A percentile compares a stretch with the other conserved stretches of the same genome.
phyloP scores from a whole-genome alignment of 2,113 vertebrate species.

The Butorides virescens region DNA sequence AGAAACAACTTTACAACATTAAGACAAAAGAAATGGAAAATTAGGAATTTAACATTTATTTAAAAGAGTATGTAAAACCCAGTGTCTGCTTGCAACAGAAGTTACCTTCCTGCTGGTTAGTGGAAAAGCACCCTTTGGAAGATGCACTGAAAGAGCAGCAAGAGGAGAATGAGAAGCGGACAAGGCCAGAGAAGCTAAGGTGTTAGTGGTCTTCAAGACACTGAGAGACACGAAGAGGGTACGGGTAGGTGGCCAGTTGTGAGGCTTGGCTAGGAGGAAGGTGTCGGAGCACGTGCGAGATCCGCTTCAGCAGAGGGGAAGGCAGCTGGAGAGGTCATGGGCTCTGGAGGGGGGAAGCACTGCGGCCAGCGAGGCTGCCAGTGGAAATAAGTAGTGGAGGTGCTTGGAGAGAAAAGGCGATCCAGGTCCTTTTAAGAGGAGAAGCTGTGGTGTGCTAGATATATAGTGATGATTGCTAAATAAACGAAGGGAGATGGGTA shows the following conservation, averaged over 20 bases:
- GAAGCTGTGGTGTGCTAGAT: neutral
- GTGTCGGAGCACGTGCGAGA: fast-evolving
- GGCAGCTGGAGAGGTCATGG: neutral
- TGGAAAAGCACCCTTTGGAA: neutral
- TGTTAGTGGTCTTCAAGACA: neutral
- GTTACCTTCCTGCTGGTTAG: neutral
- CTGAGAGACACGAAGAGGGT: neutral
- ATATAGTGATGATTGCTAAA: neutral
- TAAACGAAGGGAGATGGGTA: neutral
- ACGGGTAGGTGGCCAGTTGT: neutral
- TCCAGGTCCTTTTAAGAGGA: neutral
- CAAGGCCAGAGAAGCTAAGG: neutral
- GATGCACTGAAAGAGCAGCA: neutral
- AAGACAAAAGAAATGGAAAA: neutral
- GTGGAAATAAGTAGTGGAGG: neutral
- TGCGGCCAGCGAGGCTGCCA: neutral
- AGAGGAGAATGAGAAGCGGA: neutral
- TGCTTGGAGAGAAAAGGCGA: neutral
- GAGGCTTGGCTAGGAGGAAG: neutral
- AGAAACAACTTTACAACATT: neutral
- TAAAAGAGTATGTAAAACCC: neutral
- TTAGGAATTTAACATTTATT: neutral
- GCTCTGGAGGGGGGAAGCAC: neutral
- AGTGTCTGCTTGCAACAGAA: neutral
- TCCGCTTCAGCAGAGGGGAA: neutral